These are phyloP conservation scores for Melikaiella ostensackeni DNA, from an alignment of 2,888 invertebrate species.

Conservation along the genomic window DNA sequence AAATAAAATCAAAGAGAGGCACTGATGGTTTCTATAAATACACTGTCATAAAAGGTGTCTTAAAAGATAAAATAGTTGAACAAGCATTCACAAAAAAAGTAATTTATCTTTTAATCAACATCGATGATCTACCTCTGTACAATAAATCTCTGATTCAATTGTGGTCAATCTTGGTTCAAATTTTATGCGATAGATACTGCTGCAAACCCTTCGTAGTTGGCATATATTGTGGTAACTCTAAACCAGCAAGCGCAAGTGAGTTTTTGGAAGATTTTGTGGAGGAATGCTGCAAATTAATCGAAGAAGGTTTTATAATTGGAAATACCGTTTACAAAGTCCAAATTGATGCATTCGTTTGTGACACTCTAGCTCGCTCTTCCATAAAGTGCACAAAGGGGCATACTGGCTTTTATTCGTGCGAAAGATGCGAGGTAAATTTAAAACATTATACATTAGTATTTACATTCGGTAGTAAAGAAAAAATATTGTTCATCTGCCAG, in stretches of 20 bases:
- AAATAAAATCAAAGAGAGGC: neutral
- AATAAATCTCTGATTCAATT: conserved; percentile 39
- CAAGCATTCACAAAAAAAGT: conserved; percentile 23
- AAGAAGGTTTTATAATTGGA: neutral
- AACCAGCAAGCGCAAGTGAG: conserved; percentile 35
- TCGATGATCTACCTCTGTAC: conserved; percentile 42
- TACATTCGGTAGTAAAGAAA: neutral
- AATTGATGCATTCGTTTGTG: conserved; percentile 7
- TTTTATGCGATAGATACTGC: neutral
- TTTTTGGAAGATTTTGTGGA: conserved; percentile 43
- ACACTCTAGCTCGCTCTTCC: neutral
- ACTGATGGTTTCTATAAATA: conserved; percentile 30
- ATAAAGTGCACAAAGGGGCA: conserved; percentile 9
- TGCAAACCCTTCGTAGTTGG: conserved; percentile 39
- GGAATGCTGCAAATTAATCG: neutral
- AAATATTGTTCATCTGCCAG: neutral
- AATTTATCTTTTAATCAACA: conserved; percentile 40
- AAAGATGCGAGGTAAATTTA: conserved; percentile 24
- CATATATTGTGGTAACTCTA: conserved; percentile 44
- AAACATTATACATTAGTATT: neutral
- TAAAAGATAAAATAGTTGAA: neutral
- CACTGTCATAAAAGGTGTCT: neutral
- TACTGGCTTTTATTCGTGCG: neutral
- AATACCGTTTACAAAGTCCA: neutral
- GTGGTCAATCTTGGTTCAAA: conserved; percentile 43